phyloP scores from a whole-genome alignment of 2,888 invertebrate genomes.

The Noctua janthina region DNA sequence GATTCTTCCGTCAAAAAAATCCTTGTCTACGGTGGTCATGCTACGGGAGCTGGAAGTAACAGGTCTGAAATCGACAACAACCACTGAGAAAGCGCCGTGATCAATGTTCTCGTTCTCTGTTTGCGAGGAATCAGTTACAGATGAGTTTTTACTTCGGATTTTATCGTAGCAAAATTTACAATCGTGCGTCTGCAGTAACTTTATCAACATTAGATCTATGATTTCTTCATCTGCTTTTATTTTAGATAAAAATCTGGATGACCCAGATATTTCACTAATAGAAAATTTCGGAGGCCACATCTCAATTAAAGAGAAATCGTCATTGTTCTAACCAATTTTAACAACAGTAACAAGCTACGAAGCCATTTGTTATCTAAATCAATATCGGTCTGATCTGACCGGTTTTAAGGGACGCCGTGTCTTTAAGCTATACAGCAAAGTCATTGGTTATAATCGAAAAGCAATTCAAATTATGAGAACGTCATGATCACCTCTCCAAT shows the following conservation, averaged over 20 bases:
- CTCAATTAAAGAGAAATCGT: constrained; percentile 34
- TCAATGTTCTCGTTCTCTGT: not conserved
- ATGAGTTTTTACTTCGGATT: not conserved
- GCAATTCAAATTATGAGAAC: not conserved
- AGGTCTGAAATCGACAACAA: not conserved
- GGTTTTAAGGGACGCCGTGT: not conserved
- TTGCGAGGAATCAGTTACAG: not conserved
- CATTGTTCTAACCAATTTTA: constrained; percentile 6
- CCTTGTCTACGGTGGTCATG: no score
- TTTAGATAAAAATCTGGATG: constrained; percentile 20
- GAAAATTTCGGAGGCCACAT: not conserved
- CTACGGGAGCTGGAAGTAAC: not conserved
- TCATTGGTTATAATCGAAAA: not conserved
- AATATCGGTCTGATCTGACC: constrained; percentile 1
- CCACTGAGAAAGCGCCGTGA: not conserved
- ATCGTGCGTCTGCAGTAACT: not conserved
- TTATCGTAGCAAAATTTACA: not conserved
- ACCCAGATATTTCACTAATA: not conserved
- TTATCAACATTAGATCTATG: constrained; percentile 1
- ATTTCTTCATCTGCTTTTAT: not conserved
- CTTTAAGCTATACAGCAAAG: not conserved
- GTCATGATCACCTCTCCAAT: not conserved
- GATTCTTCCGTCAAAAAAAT: no score
- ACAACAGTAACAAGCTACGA: not conserved
- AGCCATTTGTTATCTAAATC: constrained; percentile 8